Evolutionary conservation across 1,140 invertebrate genomes (phyloP), one percentile per base, ranked within the genome.

Genomic region (Caenorhabditis remanei): DNA sequence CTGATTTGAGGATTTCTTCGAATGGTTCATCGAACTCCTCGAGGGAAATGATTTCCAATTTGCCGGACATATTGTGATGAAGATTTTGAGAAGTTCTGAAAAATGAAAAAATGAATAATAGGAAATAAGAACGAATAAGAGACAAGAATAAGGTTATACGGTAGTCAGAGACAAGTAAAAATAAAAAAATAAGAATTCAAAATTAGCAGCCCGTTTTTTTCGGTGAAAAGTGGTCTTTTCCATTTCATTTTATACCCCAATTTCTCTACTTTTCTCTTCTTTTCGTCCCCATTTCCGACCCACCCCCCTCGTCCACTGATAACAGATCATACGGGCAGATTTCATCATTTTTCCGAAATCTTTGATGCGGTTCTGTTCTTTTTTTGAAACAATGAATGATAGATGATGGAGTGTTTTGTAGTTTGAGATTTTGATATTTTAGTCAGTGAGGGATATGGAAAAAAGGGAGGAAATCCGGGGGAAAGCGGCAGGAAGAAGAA

Each of bases 331-430:
- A 79, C 14, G 71, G 46, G 19, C 71, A 79, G 71, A 79, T 79
- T 79, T 79, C 71, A 79, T 79, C 71, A 79, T 79, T 79, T 53
- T 79, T 79, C 71, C 32, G 46, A 79, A 79, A 79, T 50, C 71
- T 79, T 50, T 79, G 71, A 46, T 71, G 40, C 65, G 14, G 19
- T 71, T 67, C 41, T 43, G 2, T 24, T 48, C 19, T 24, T 75
- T 48, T 75, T 21, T 50, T 50, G 8, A 13, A 16, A 32, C 32
- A 65, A 65, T 65, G 32, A n/a, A 65, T n/a, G 9, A 19, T 61
- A 61, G 13, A 19, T 16, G 40, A 8, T 11, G 3, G 41, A 61
- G 58, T 53, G 50, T 53, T 53, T 43, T 71, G 65, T 71, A 71
- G 65, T 71, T 71, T 71, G 65, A 71, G 41, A 14, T 46, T 58